Evolutionary conservation across 2,797 vertebrate genomes (phyloP), one percentile per base, ranked within the genome.

Genomic region (Zenarchopterus dispar): DNA sequence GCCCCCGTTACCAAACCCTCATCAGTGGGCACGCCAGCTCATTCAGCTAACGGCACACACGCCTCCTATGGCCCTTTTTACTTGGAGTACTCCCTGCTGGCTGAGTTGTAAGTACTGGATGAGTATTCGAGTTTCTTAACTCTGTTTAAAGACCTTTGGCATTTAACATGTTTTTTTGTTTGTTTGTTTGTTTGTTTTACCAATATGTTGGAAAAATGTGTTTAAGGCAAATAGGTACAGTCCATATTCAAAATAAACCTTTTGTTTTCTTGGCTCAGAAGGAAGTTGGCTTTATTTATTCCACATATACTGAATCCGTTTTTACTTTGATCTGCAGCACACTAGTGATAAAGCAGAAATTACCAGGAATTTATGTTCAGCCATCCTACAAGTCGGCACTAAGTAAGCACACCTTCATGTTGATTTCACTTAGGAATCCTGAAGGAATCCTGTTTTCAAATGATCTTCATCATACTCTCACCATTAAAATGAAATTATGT

Each of bases 51-150:
- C 61, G 97, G 96, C 80, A 98, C 96, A 1, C 97, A 99, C 0
- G 97, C 97, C 43, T 97, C 98, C 13, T 99, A 99, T 0, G 97
- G 98, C 9, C 98, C 98, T 46, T 99, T 99, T 89, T 99, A 99
- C 88, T 82, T 99, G 91, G 98, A 99, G 76, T 99, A 99, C 86
- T 99, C 98, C 1, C 94, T 99, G 42, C 94, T 99, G 43, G 97
- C 98, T 33, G 98, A 99, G 86, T 99, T 99, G 98, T 99, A 91
- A 78, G 97, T 96, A 82, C 24, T 63, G 15, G 5, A 58, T 2
- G 1, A 39, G 10, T 13, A n/a, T 61, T n/a, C 26, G 0, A 54
- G 21, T 21, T 36, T 1, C 15, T 1, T 62, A 58, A 11, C 0
- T 50, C 53, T 31, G 13, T 17, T 21, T 47, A 6, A 21, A 10